Base-by-base conservation (phyloP, 2,113 vertebrate genomes). In the Engraulis encrasicolus region DNA sequence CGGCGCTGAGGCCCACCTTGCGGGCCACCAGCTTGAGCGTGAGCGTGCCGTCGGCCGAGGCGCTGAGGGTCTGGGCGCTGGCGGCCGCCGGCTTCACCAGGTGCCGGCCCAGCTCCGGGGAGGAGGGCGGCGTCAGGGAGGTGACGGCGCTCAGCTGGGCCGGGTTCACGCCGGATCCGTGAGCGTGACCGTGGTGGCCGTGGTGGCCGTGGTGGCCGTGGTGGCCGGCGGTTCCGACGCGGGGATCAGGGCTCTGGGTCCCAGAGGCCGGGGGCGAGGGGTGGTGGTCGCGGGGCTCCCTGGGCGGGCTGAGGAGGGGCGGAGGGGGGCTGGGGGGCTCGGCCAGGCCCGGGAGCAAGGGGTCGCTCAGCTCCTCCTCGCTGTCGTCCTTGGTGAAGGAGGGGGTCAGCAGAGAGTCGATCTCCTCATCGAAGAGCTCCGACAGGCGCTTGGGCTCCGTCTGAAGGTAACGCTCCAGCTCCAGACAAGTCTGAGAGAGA, bases 81-180 rank as follows among this genome's bases (percentile, higher is more conserved):
- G 95, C 52, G 19, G 52, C 52, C 11, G 54, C 95, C 89, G 97
- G 95, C 94, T 99, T 99, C 85, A 98, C 93, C 5, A 98, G 96
- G 92, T 99, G 98, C 45, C 97, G 96, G 80, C 97, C 97, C 87
- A 99, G 96, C 93, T 99, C 98, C 0, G 98, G 98, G 20, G 98
- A 99, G 0, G 98, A 99, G 0, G 98, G 98, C 0, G 98, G 98
- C 0, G 98, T 99, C 92, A 99, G 93, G 85, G 98, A 98, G 91
- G 98, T 99, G 85, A 99, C 98, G 80, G 98, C 98, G 82, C 97
- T 98, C 92, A 99, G 96, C 87, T 98, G 98, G 89, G 98, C 97
- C 88, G 97, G 97, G 92, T 98, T 98, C 91, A 98, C 96, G 0
- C 91, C 91, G 40, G 95, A 45, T 45, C 40, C 40, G 40, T n/a